phyloP scores from a whole-genome alignment of 30 jellyfish, hydroid and myxozoan genomes.

The Hydractinia echinata region DNA sequence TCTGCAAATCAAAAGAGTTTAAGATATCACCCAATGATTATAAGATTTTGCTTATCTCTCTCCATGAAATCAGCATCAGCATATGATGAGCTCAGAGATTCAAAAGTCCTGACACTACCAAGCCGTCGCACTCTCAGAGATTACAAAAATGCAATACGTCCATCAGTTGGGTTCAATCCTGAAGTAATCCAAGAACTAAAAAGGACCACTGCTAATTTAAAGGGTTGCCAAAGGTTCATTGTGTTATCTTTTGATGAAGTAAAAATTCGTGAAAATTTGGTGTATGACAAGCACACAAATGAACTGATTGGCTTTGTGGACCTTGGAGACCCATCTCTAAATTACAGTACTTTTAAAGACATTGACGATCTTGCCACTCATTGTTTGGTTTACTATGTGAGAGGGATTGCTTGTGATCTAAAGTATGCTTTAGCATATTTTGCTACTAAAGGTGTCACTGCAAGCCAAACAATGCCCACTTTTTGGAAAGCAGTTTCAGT shows the following conservation, averaged over 20 bases:
- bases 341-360: constrained; percentile 43
- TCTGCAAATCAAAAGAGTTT: neutral
- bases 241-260: constrained; percentile 48
- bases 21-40: constrained; percentile 55
- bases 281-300: constrained; percentile 42
- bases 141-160: constrained; percentile 48
- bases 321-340: constrained; percentile 61
- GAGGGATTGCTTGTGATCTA: constrained; percentile 37
- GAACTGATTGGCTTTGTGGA: constrained; percentile 56
- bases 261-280: constrained; percentile 37
- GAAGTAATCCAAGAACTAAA: constrained; percentile 38
- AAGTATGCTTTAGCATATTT: constrained; percentile 43
- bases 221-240: constrained; percentile 43
- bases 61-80: constrained; percentile 48
- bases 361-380: constrained; percentile 49
- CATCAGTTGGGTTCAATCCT: constrained; percentile 42
- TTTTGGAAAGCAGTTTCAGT: constrained; percentile 54
- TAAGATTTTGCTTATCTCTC: constrained; percentile 36
- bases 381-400: constrained; percentile 27
- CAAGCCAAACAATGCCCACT: constrained; percentile 28
- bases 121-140: constrained; percentile 49
- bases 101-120: constrained; percentile 33
- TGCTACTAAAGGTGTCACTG: constrained; percentile 44
- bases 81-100: constrained; percentile 43
- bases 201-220: neutral